Percentiles rank a stretch among this genome's conserved stretches.
Conservation (phyloP, 2,113 vertebrate species). For the Mobula hypostoma region DNA sequence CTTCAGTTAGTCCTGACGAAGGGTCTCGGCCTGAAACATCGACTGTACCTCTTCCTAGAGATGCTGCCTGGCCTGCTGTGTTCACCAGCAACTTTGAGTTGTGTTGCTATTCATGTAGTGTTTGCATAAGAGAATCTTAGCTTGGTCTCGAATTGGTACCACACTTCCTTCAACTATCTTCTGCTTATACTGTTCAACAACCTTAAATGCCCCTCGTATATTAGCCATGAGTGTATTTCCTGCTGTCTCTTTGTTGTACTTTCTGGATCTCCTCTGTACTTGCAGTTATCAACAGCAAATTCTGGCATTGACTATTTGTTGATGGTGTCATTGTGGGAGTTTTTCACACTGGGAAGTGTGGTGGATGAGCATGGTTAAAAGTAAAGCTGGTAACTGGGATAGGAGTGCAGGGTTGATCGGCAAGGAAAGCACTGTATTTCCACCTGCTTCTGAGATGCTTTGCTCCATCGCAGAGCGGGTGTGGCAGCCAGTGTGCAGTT, state of each 20-base stretch:
- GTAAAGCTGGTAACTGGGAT: neutral
- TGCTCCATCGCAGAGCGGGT: neutral
- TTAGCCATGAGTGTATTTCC: neutral
- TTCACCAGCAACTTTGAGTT: no score
- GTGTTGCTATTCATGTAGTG: neutral
- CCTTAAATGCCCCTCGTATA: neutral
- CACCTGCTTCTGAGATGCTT: neutral
- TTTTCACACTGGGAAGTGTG: no score
- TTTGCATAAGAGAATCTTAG: neutral
- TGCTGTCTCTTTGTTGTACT: neutral
- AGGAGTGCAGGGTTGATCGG: neutral
- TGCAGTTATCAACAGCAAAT: neutral
- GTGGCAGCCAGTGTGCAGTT: neutral
- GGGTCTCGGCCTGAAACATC: no score
- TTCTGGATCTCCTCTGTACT: neutral
- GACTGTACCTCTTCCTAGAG: no score
- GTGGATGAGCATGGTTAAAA: no score
- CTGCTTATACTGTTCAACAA: neutral
- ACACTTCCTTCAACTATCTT: neutral
- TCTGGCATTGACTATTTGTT: no score
- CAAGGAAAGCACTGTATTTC: neutral
- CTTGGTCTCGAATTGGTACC: neutral
- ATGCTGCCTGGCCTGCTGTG: no score
- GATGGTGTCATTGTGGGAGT: no score
- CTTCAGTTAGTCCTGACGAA: no score